Evolutionary conservation across 2,113 vertebrate species (phyloP).

Genomic region (Patagioenas fasciata): DNA sequence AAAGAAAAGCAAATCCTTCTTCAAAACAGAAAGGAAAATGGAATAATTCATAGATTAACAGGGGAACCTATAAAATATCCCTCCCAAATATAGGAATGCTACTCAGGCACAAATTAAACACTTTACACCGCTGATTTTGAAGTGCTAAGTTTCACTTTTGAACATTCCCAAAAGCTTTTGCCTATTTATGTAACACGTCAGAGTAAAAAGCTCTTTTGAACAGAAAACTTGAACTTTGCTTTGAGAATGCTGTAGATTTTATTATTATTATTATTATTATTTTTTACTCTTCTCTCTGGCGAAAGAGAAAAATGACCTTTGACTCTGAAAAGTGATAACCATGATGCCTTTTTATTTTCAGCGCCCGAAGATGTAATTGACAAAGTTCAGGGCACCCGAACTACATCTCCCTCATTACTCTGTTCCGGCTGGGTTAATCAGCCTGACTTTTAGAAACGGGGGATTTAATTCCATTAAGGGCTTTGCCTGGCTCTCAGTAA

Average conservation of each 20-base stretch:
- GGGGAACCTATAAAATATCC: neutral
- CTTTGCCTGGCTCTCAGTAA: neutral
- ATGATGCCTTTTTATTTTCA: neutral
- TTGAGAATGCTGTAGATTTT: neutral
- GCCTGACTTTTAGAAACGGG: neutral
- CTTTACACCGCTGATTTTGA: neutral
- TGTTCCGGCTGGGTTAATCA: neutral
- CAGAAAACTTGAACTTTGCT: neutral
- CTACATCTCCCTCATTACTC: neutral
- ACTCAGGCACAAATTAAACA: neutral
- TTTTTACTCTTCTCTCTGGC: neutral
- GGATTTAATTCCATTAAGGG: neutral
- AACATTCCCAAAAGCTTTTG: neutral
- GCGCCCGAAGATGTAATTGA: neutral
- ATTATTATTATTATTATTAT: neutral
- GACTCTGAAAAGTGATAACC: neutral
- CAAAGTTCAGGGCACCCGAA: neutral
- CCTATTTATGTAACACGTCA: neutral
- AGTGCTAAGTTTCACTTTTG: neutral
- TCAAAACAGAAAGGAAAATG: neutral
- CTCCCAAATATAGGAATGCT: neutral
- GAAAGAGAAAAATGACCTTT: constrained; percentile 19
- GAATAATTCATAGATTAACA: neutral
- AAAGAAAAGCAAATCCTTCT: neutral
- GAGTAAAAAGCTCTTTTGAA: neutral